Evolutionary conservation across 2,888 invertebrate genomes (phyloP), one percentile per base, ranked within the genome.

Genomic region (Pristionchus arcanus): DNA sequence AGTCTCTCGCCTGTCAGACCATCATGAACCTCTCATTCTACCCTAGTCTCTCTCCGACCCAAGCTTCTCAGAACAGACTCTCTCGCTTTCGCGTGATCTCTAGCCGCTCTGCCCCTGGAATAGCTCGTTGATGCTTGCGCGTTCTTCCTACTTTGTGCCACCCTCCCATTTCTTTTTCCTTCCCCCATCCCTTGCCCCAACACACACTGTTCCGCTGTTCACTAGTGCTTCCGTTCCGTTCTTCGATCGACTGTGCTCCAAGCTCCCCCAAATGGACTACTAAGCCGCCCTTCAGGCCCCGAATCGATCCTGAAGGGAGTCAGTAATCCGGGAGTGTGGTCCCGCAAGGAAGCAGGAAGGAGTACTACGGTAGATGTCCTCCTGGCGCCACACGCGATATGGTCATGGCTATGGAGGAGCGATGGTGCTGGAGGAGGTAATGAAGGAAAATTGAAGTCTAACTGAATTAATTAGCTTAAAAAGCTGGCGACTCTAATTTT

Each of bases 361-460:
- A 71, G 71, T 31, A 71, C 11, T 71, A 34, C 71, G 71, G 71
- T 71, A 71, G 71, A 28, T 71, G 28, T 16, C 28, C 4, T 71
- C 55, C 11, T 71, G 31, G 16, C 31, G 31, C 31, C 71, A 55
- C 16, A 66, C 31, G 71, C 11, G 31, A 71, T 71, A 66, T n/a
- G 66, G 66, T 28, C n/a, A 28, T 28, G 31, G 71, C 13, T 71
- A 71, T 13, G 71, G 31, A 25, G 77, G 77, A 1, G 77, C 34
- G 28, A 37, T 31, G 42, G 77, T 77, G 77, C 77, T 77, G 77
- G 77, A 77, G 77, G 77, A 77, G 77, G 77, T 77, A 77, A 77
- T 49, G 7, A 1, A 1, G 9, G 34, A 21, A 16, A 19, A 11
- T n/a, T n/a, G n/a, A n/a, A n/a, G n/a, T n/a, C n/a, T n/a, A n/a